A percentile compares a stretch with the other conserved stretches of the same genome.
phyloP scores from a whole-genome alignment of 2,888 invertebrate species.

The Neuroscelio doddi region DNA sequence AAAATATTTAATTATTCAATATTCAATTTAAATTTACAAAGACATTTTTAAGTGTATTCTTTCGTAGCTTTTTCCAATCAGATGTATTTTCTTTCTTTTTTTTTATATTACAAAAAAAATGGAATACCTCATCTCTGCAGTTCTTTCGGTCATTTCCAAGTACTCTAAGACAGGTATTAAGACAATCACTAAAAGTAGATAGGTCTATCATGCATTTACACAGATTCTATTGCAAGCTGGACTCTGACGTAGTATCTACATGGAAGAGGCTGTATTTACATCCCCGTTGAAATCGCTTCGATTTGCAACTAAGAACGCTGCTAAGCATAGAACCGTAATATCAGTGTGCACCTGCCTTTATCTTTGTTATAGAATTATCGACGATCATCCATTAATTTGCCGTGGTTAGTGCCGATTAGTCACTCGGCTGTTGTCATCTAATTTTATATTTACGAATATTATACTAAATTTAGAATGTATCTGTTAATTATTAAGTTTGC shows the following conservation, averaged over 20 bases:
- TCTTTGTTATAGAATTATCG: constrained; percentile 54
- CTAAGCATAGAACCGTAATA: constrained; percentile 45
- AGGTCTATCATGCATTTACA: background rate
- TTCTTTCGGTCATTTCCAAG: background rate
- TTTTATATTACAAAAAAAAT: too few species aligned
- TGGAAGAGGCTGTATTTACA: background rate
- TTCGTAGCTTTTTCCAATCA: too few species aligned
- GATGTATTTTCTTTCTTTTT: too few species aligned
- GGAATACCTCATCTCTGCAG: too few species aligned
- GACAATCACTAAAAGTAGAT: background rate
- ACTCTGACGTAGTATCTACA: background rate
- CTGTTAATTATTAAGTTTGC: background rate
- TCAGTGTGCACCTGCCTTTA: constrained; percentile 52
- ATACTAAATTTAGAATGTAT: too few species aligned
- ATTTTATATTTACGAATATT: too few species aligned
- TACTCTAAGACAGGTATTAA: background rate
- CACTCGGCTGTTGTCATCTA: too few species aligned
- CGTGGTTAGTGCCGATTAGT: constrained; percentile 9
- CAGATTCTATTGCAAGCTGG: background rate
- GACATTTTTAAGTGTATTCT: too few species aligned
- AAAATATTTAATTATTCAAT: too few species aligned
- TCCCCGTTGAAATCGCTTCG: background rate
- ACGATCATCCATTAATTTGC: constrained; percentile 53
- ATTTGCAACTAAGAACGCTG: background rate
- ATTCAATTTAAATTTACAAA: too few species aligned